Base-by-base conservation (phyloP, 2,888 invertebrate species). In the Nyleta sp. region DNA sequence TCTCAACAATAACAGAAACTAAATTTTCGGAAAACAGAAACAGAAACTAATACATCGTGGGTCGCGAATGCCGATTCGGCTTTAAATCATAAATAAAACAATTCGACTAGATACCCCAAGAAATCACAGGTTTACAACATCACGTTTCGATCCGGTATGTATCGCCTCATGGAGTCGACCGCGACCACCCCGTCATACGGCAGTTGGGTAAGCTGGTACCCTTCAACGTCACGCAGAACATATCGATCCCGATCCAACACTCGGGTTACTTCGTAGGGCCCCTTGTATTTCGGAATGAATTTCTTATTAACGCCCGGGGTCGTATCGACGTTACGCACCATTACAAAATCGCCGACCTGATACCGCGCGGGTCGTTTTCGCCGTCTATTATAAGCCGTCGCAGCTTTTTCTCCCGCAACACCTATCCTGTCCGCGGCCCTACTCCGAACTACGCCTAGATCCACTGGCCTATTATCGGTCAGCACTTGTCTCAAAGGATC, bases 251-350 rank as follows among this genome's bases (percentile, higher is more conserved):
- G 15, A 18, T 18, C 31, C 2, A 67, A n/a, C 22, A 67, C 55
- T 5, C 11, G n/a, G 15, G 6, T 1, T 0, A 67, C 46, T 15
- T 20, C 20, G 13, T 65, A 52, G 0, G 52, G 53, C 13, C 65
- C 65, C 17, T 50, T 28, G 7, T 35, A 68, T 15, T 46, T 28
- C 44, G 13, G 46, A 33, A 31, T 60, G 20, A 31, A 15, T 22
- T 55, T 67, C 28, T 55, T 33, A 22, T 33, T 67, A 4, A 50
- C 50, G 1, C 67, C 67, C 10, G 44, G 46, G 22, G 55, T 65
- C 10, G 52, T 44, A 33, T 33, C 53, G 2, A 46, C 13, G 11
- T 60, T 48, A 11, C 13, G n/a, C 0, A 46, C 15, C 46, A 60
- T 60, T 3, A 60, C 46, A 15, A 20, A 57, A 17, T 57, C 57